These are phyloP conservation scores for Psittacus erithacus DNA, from an alignment of 2,113 vertebrate species.

Conservation along the genomic window DNA sequence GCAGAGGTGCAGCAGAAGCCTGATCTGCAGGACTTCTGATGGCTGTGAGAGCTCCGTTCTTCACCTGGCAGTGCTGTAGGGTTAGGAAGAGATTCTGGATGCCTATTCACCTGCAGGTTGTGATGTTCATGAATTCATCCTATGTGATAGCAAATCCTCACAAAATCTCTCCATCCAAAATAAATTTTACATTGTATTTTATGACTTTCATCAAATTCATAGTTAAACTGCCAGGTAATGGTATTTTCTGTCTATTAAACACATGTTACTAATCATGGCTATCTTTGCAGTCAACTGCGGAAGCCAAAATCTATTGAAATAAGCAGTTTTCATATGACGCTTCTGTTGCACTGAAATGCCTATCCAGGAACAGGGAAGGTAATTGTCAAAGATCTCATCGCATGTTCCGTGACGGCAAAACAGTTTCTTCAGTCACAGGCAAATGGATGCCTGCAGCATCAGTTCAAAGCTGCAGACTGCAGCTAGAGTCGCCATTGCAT, in stretches of 20 bases:
- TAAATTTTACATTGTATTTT: not conserved
- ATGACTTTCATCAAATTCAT: not conserved
- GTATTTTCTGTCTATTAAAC: constrained; percentile 35
- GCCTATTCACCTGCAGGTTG: not conserved
- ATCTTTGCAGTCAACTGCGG: not conserved
- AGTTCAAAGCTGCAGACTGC: not conserved
- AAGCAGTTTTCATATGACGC: not conserved
- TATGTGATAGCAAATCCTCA: not conserved
- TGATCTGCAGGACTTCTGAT: not conserved
- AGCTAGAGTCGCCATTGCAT: not conserved
- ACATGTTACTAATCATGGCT: constrained; percentile 5
- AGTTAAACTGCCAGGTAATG: not conserved
- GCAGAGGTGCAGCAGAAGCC: not conserved
- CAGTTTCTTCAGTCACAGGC: not conserved
- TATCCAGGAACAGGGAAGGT: not conserved
- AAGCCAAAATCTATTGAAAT: constrained; percentile 30
- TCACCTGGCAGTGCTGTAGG: not conserved
- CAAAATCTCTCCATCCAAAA: not conserved
- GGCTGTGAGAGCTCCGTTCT: not conserved
- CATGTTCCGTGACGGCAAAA: not conserved
- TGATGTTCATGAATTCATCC: not conserved
- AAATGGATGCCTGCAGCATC: not conserved
- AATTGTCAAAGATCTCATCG: not conserved
- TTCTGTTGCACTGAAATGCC: not conserved
- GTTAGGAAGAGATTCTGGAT: not conserved